Conservation (phyloP, 2,113 vertebrate species). For the Vanacampus margaritifer region DNA sequence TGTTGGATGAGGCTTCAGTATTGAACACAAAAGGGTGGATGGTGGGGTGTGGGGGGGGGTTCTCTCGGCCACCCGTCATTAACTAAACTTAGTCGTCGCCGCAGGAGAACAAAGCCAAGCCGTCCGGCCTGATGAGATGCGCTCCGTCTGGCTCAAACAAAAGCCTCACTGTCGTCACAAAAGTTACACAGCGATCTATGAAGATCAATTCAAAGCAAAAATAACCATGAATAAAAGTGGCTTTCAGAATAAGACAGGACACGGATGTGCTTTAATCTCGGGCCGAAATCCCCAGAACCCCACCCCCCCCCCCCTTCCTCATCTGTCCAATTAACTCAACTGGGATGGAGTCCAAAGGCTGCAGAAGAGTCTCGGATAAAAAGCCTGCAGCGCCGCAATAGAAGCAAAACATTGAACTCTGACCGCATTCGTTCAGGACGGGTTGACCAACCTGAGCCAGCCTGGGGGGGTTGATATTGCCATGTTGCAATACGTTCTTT, state of each 20-base stretch:
- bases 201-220: constrained; percentile 56
- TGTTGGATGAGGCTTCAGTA: constrained; percentile 23
- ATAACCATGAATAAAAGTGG: background rate
- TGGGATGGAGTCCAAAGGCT: constrained; percentile 46
- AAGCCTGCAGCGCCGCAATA: constrained; percentile 36
- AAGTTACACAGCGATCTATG: constrained; percentile 55
- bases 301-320: constrained; percentile 26
- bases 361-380: too few species aligned
- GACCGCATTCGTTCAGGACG: constrained; percentile 2
- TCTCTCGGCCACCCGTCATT: constrained; percentile 44
- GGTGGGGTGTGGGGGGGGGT: too few species aligned
- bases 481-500: too few species aligned
- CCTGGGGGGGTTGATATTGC: too few species aligned
- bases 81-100: constrained; percentile 44
- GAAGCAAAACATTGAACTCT: constrained; percentile 30
- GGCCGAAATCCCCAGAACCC: constrained; percentile 37
- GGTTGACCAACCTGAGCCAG: too few species aligned
- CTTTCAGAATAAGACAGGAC: constrained; percentile 25
- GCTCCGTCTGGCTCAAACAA: constrained; percentile 60
- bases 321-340: constrained; percentile 56
- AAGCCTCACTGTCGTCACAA: constrained; percentile 55
- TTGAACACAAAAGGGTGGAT: constrained; percentile 56
- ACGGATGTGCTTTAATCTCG: constrained; percentile 53
- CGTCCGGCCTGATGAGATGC: constrained; percentile 58
- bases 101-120: constrained; percentile 60